phyloP scores from a whole-genome alignment of 2,797 vertebrate species.

The Liasis olivaceus region DNA sequence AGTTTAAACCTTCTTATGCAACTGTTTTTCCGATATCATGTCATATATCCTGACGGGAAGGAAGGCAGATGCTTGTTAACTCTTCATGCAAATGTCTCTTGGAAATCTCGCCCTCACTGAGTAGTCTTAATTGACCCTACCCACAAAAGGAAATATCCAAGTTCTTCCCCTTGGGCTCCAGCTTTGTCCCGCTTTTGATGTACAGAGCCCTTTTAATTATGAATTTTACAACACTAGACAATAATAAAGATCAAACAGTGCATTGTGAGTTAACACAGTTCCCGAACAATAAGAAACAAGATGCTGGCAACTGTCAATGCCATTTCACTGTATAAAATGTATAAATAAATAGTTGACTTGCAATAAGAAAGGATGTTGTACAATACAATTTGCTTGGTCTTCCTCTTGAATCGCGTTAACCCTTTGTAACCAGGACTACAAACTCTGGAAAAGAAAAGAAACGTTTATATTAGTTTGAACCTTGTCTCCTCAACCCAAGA shows the following conservation, averaged over 20 bases:
- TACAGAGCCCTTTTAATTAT: slow-evolving; percentile 14
- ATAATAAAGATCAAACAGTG: neutral
- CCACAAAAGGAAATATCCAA: slow-evolving; percentile 5
- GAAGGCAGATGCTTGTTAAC: slow-evolving; percentile 5
- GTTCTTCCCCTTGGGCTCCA: slow-evolving; percentile 14
- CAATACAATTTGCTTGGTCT: slow-evolving; percentile 27
- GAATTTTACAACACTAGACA: neutral
- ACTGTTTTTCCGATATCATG: neutral
- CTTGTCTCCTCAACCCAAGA: neutral
- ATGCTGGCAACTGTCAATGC: slow-evolving; percentile 36
- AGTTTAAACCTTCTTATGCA: slow-evolving; percentile 11
- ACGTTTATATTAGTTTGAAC: neutral
- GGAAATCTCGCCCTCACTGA: slow-evolving; percentile 21
- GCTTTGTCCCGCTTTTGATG: neutral
- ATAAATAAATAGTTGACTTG: slow-evolving; percentile 49
- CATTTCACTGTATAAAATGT: slow-evolving; percentile 43
- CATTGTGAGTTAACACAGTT: slow-evolving; percentile 29
- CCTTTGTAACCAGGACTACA: slow-evolving; percentile 47
- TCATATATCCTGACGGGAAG: neutral
- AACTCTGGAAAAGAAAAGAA: slow-evolving; percentile 55
- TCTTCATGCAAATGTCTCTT: neutral
- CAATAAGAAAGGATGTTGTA: slow-evolving; percentile 27
- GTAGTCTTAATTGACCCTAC: neutral
- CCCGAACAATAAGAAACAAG: slow-evolving; percentile 40
- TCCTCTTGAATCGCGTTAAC: slow-evolving; percentile 42